These are phyloP conservation scores for Drosophila parthenogenetica DNA, from an alignment of 2,888 invertebrate species.

Conservation along the genomic window DNA sequence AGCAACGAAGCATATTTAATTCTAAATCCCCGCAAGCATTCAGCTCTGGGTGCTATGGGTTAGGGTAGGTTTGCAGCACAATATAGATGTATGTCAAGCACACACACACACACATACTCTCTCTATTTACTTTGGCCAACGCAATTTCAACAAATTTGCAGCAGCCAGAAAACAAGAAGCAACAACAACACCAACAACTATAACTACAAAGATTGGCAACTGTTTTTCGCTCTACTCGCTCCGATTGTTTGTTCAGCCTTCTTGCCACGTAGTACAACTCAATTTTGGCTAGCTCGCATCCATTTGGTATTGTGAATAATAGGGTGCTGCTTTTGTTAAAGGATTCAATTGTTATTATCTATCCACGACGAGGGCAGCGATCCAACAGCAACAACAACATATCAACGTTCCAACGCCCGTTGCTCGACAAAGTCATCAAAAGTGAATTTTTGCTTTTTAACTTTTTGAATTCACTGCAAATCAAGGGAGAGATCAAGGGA, in stretches of 20 bases:
- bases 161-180: constrained; percentile 6
- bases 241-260: constrained; percentile 75
- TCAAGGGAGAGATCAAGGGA: constrained; percentile 15
- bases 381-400: constrained; percentile 17
- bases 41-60: constrained; percentile 55
- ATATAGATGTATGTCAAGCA: constrained; percentile 66
- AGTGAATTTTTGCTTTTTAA: constrained; percentile 83
- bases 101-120: constrained; percentile 25
- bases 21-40: constrained; percentile 80
- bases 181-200: constrained; percentile 12
- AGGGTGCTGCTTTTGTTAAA: constrained; percentile 57
- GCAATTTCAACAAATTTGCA: constrained; percentile 69
- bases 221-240: constrained; percentile 49
- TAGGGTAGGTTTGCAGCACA: constrained; percentile 65
- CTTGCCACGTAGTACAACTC: constrained; percentile 62
- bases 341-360: constrained; percentile 66
- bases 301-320: constrained; percentile 47
- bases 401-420: constrained; percentile 42
- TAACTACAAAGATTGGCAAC: constrained; percentile 62
- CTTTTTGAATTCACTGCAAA: constrained; percentile 72
- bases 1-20: constrained; percentile 81
- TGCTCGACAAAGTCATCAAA: constrained; percentile 81
- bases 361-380: constrained; percentile 29
- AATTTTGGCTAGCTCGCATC: constrained; percentile 49
- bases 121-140: constrained; percentile 76